Evolutionary conservation across 2,888 invertebrate species (phyloP).

Genomic region (Drosophila putrida): DNA sequence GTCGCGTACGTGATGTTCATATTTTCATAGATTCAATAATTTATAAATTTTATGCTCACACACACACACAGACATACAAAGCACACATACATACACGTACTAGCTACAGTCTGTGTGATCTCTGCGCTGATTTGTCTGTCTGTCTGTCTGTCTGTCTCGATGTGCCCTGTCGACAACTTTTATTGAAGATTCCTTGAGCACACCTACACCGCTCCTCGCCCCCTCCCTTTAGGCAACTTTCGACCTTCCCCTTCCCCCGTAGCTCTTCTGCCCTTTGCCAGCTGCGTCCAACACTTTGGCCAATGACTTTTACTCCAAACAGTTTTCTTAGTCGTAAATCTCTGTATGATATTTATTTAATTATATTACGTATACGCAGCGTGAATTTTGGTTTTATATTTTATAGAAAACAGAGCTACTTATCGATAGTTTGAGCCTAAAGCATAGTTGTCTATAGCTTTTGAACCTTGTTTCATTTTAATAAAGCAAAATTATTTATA

Average conservation of each 20-base stretch:
- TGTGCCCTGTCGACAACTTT: constrained; percentile 58
- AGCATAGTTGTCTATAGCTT: too few species aligned
- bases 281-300: constrained; percentile 25
- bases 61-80: constrained; percentile 25
- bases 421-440: too few species aligned
- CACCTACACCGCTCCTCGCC: constrained; percentile 3
- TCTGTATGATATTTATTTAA: constrained; percentile 16
- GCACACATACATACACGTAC: constrained; percentile 4
- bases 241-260: neutral
- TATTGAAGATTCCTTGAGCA: constrained; percentile 65
- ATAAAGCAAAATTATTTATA: too few species aligned
- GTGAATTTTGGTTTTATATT: neutral
- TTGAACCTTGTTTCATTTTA: too few species aligned
- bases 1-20: constrained; percentile 77
- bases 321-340: constrained; percentile 19
- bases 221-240: neutral
- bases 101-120: constrained; percentile 51
- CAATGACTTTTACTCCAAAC: constrained; percentile 23
- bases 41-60: constrained; percentile 74
- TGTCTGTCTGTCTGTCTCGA: constrained; percentile 9
- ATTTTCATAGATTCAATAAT: constrained; percentile 81
- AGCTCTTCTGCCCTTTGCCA: neutral
- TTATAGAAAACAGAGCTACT: too few species aligned
- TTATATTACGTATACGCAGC: constrained; percentile 9
- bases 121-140: constrained; percentile 68